These are phyloP conservation scores for Lordiphosa collinella DNA, from an alignment of 1,140 invertebrate genomes.

Conservation along the genomic window DNA sequence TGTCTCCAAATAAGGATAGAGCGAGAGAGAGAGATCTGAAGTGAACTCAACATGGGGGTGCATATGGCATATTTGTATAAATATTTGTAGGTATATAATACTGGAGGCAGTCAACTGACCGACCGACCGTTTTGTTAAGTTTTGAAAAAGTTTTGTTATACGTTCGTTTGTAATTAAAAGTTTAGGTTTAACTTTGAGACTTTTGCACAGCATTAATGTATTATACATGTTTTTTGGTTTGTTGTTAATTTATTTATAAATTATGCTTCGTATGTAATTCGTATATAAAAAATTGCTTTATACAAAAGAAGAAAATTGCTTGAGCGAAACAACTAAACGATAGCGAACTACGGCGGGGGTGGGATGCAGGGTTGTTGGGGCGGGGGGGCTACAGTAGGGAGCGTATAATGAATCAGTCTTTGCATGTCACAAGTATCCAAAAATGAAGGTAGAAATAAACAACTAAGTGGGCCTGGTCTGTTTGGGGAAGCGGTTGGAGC, in stretches of 20 bases:
- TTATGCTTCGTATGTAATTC: conserved; percentile 26
- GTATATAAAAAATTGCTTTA: conserved; percentile 47
- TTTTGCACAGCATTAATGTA: conserved; percentile 69
- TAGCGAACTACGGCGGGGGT: conserved; percentile 4
- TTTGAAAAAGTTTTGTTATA: conserved; percentile 27
- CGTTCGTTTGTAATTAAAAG: conserved; percentile 53
- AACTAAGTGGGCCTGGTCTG: conserved; percentile 20
- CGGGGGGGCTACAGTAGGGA: conserved; percentile 36
- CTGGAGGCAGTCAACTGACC: conserved; percentile 23
- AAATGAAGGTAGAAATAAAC: conserved; percentile 28
- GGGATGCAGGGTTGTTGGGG: conserved; percentile 2
- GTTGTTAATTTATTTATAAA: conserved; percentile 31
- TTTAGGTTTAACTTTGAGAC: conserved; percentile 75
- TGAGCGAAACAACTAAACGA: conserved; percentile 16
- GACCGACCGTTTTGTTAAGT: conserved; percentile 19
- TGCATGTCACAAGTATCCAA: conserved; percentile 71
- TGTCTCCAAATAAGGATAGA: too few relatives aligned
- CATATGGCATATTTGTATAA: conserved; percentile 19
- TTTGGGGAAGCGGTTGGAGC: conserved; percentile 4
- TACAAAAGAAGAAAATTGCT: conserved; percentile 37
- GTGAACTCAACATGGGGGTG: too few relatives aligned
- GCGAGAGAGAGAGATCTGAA: too few relatives aligned
- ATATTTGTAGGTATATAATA: conserved; percentile 25
- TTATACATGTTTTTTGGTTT: conserved; percentile 44
- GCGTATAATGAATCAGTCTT: conserved; percentile 73